Evolutionary conservation across 2,113 vertebrate species (phyloP), one percentile per base, ranked within the genome.

Genomic region (Anser brachyrhynchus): DNA sequence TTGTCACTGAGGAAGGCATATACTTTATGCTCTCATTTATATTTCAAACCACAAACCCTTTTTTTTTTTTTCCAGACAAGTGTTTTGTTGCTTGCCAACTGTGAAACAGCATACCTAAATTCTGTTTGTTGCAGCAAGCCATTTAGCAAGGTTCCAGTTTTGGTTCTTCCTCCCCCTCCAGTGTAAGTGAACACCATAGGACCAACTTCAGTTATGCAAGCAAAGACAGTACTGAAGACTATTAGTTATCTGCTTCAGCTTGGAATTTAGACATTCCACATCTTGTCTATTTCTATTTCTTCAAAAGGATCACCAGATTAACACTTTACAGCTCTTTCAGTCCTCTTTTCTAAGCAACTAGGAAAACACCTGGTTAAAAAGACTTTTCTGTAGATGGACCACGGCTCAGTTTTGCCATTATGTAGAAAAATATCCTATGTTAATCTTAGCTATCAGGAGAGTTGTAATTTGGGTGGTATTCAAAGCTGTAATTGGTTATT

Each of bases 331-430:
- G 21, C 18, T 66, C 9, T 41, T 51, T 89, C 72, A 25, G n/a
- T 59, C 51, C 51, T 15, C 73, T 44, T 67, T 72, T 43, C 74
- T 73, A 93, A 75, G 37, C n/a, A 83, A 75, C 43, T 51, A 66
- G 23, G 28, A 83, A 73, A 22, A 70, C 1, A 18, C 4, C 43
- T 46, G 3, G 31, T 52, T 92, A 78, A 76, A 93, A 54, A 76
- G 3, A 19, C 12, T 58, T 66, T 52, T 52, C 13, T 72, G 29
- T 90, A 84, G 29, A 57, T 31, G 22, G 76, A 71, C 39, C 21
- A 31, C 43, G 54, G 85, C 13, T 88, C 82, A 90, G 51, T 87
- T 89, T 84, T 87, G 33, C 35, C 37, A 21, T 66, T 49, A 59
- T 0, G 2, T 13, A 62, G 29, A 80, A 91, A 55, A 87, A 62